A percentile compares a stretch with the other conserved stretches of the same genome.
Conservation (phyloP, 2,888 invertebrate species). For the Drosophila monieri region DNA sequence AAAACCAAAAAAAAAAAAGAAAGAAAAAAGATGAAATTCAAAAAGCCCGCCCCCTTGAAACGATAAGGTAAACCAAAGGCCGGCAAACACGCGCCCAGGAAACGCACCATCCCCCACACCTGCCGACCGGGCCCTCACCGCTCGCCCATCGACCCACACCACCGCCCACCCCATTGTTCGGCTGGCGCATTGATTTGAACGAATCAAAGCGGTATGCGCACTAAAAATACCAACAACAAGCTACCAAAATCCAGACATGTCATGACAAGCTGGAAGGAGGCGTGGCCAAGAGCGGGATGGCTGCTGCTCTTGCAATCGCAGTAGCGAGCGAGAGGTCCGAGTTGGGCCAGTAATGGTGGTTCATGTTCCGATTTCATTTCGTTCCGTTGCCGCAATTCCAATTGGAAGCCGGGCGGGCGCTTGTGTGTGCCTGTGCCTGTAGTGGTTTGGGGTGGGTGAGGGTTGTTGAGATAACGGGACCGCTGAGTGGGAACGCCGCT, state of each 20-base stretch:
- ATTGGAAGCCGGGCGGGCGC: conserved; percentile 55
- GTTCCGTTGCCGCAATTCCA: conserved; percentile 66
- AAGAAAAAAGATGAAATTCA: conserved; percentile 9
- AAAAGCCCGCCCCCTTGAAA: conserved; percentile 28
- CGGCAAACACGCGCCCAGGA: conserved; percentile 57
- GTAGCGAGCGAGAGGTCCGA: conserved; percentile 3
- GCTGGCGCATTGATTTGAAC: conserved; percentile 78
- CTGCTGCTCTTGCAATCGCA: not conserved
- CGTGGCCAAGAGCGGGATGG: conserved; percentile 50
- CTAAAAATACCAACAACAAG: conserved; percentile 81
- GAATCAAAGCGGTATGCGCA: conserved; percentile 81
- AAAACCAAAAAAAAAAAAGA: conserved; percentile 19
- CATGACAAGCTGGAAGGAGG: conserved; percentile 70
- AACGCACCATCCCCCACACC: conserved; percentile 28
- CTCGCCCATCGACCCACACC: not conserved
- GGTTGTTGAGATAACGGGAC: conserved; percentile 10
- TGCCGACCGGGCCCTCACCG: not conserved
- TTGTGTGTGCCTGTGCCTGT: not conserved
- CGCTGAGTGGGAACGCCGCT: conserved; percentile 29
- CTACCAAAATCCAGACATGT: conserved; percentile 71
- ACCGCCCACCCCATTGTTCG: conserved; percentile 48
- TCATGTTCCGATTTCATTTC: conserved; percentile 50
- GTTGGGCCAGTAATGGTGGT: conserved; percentile 63
- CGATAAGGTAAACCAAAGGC: conserved; percentile 64
- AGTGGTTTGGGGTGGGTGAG: conserved; percentile 1